Percentiles rank a stretch among this genome's conserved stretches.
phyloP scores from a whole-genome alignment of 2,888 invertebrate genomes.

The Patella ulyssiponensis region DNA sequence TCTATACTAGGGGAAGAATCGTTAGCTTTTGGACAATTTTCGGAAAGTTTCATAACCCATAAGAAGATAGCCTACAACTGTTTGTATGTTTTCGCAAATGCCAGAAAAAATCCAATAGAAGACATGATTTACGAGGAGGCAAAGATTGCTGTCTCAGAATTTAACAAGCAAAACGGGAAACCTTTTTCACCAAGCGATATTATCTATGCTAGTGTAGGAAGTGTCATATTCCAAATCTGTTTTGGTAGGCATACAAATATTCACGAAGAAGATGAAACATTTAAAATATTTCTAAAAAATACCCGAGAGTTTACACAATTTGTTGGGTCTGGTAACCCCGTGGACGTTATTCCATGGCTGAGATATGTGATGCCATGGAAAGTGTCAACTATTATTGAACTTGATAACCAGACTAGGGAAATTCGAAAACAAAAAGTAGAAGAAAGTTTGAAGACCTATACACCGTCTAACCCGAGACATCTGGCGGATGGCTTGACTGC shows the following conservation, averaged over 20 bases:
- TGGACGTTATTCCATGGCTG: slow-evolving; percentile 48
- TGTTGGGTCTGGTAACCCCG: slow-evolving; percentile 39
- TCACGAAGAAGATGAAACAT: slow-evolving; percentile 25
- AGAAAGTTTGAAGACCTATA: slow-evolving; percentile 38
- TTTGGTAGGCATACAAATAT: slow-evolving; percentile 34
- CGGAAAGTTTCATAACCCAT: slow-evolving; percentile 38
- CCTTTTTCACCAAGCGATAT: slow-evolving; percentile 22
- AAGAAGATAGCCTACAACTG: slow-evolving; percentile 42
- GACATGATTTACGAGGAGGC: slow-evolving; percentile 32
- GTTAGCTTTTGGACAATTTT: too few species aligned
- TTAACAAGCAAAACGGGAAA: not conserved
- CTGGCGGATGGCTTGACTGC: slow-evolving; percentile 49
- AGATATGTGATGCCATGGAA: slow-evolving; percentile 35
- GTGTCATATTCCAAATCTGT: slow-evolving; percentile 40
- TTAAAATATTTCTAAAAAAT: slow-evolving; percentile 18
- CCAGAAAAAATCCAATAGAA: slow-evolving; percentile 26
- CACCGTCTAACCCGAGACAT: slow-evolving; percentile 39
- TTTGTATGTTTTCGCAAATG: slow-evolving; percentile 35
- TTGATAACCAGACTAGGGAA: not conserved
- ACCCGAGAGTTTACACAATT: slow-evolving; percentile 31
- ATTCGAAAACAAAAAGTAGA: slow-evolving; percentile 14
- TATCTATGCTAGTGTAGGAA: slow-evolving; percentile 21
- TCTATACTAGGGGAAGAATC: too few species aligned
- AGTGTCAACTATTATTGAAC: slow-evolving; percentile 23
- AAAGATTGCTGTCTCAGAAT: slow-evolving; percentile 17